Percentiles rank a stretch among this genome's conserved stretches.
phyloP scores from a whole-genome alignment of 2,797 vertebrate species.

The Pelochelys cantorii region DNA sequence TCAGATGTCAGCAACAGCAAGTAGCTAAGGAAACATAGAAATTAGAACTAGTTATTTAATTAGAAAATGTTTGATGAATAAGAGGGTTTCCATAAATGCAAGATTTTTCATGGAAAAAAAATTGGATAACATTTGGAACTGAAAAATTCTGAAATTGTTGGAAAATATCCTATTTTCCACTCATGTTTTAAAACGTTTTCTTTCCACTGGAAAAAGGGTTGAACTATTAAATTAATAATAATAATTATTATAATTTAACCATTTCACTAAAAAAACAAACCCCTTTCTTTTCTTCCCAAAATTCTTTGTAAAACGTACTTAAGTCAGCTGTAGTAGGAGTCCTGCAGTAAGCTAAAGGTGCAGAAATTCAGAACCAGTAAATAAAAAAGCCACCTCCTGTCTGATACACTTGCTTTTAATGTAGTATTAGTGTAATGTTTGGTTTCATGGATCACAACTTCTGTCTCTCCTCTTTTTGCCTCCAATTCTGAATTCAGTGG shows the following conservation, averaged over 20 bases:
- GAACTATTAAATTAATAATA: neutral
- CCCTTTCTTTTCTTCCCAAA: neutral
- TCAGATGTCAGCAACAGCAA: neutral
- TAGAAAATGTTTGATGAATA: constrained; percentile 1
- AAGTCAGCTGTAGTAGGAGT: neutral
- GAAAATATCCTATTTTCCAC: neutral
- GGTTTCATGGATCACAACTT: constrained; percentile 25
- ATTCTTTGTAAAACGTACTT: neutral
- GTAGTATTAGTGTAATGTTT: constrained; percentile 53
- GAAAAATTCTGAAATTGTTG: constrained; percentile 51
- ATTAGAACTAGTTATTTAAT: neutral
- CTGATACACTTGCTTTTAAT: constrained; percentile 19
- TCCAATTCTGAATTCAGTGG: constrained; percentile 61
- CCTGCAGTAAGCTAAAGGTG: neutral
- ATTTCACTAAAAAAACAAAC: neutral
- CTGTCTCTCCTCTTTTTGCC: constrained; percentile 59
- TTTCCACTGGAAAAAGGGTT: neutral
- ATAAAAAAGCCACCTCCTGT: neutral
- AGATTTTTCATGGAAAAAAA: neutral
- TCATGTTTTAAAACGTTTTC: neutral
- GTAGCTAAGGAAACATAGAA: neutral
- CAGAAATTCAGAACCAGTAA: neutral
- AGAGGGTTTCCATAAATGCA: constrained; percentile 43
- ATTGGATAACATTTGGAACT: constrained; percentile 20
- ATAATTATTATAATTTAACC: neutral